Base-by-base conservation (phyloP, 2,113 vertebrate genomes). In the Caloenas nicobarica region DNA sequence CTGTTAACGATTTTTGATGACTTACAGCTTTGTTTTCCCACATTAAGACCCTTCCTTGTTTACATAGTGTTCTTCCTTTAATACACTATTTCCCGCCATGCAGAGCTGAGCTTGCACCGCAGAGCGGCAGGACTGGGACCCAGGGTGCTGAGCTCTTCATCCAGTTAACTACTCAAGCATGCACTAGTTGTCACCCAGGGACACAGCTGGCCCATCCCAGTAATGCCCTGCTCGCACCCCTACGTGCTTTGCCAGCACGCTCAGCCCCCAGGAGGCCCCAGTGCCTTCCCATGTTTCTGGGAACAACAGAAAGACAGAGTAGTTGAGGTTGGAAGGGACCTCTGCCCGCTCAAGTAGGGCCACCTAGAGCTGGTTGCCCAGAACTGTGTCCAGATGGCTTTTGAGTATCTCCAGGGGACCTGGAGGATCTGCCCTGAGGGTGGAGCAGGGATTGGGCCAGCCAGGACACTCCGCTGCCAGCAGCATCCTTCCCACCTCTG, bases 61-160 rank as follows among this genome's bases (percentile, higher is more conserved):
- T 64, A 17, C 34, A 29, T 9, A 34, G 24, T 2, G 7, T 14
- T 87, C 36, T 54, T 70, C 61, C 50, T 64, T 53, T 38, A 3
- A 0, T 5, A 38, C 0, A 1, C 56, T 29, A 4, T 50, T n/a
- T 28, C 19, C 25, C 38, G 14, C 18, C 23, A 16, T 34, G 51
- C 65, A 68, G 60, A 78, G 53, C 66, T 50, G 58, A 58, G 68
- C 36, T 64, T 9, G 38, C 17, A 5, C 70, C 23, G 23, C 11
- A 5, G 58, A 8, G 44, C 0, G 0, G 77, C 65, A 38, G 70
- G 46, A 25, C 34, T 11, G 17, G 57, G 57, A 33, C 53, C 19
- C 31, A 4, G 31, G 53, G 8, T 0, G 1, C 44, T 26, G 40
- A 66, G 60, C 54, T 48, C 61, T 73, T 50, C n/a, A 7, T 15